These are phyloP conservation scores for Macropodus opercularis DNA, from an alignment of 2,797 vertebrate species.

Conservation along the genomic window DNA sequence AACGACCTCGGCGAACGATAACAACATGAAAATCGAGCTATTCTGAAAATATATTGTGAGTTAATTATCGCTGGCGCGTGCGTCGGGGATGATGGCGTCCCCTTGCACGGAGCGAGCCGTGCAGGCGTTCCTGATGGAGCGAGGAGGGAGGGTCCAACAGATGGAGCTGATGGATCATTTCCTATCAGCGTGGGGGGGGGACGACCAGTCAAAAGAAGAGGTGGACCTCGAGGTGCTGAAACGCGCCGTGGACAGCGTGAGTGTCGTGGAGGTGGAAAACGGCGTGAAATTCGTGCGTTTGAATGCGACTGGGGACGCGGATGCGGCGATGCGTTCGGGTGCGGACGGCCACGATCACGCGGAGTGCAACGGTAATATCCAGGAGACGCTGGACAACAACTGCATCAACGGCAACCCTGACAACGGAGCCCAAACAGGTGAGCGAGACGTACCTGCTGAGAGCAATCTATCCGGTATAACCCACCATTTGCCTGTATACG, in stretches of 20 bases:
- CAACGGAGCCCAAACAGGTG: conserved; percentile 61
- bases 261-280: conserved; percentile 83
- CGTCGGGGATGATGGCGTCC: conserved; percentile 76
- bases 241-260: conserved; percentile 85
- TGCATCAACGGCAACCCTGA: conserved; percentile 61
- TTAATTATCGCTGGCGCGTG: background rate
- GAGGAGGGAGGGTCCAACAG: conserved; percentile 87
- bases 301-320: conserved; percentile 72
- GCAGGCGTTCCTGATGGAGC: conserved; percentile 83
- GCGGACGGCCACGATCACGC: conserved; percentile 47
- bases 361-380: conserved; percentile 70
- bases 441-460: conserved; percentile 5
- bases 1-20: conserved; percentile 32
- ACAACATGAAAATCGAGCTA: conserved; percentile 22
- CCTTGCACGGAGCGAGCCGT: conserved; percentile 81
- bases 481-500: background rate
- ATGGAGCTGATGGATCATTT: conserved; percentile 90
- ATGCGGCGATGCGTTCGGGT: conserved; percentile 60
- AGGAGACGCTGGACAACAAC: conserved; percentile 52
- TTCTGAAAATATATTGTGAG: conserved; percentile 7
- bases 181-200: conserved; percentile 64
- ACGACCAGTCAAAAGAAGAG: conserved; percentile 71
- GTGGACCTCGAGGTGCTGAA: conserved; percentile 78
- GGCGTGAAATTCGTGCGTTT: conserved; percentile 87
- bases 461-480: background rate